A percentile compares a stretch with the other conserved stretches of the same genome.
Evolutionary conservation across 2,113 vertebrate species (phyloP).

Genomic region (Pseudopipra pipra): DNA sequence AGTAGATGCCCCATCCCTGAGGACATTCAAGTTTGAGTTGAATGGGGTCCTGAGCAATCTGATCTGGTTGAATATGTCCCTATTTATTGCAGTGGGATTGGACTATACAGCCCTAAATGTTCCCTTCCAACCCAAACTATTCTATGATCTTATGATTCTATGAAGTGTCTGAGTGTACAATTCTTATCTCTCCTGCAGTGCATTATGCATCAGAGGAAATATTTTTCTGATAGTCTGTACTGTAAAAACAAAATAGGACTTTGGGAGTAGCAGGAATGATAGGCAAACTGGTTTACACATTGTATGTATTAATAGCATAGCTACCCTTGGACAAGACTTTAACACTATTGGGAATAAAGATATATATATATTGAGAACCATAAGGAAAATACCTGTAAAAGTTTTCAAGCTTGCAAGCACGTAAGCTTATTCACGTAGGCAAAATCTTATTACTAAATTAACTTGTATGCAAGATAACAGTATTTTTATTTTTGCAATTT

Average conservation of each 20-base stretch:
- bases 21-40: not conserved
- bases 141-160: not conserved
- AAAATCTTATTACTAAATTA: not conserved
- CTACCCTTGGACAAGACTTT: not conserved
- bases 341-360: not conserved
- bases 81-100: not conserved
- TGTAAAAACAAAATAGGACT: not conserved
- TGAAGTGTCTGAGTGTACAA: not conserved
- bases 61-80: not conserved
- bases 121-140: not conserved
- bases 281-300: not conserved
- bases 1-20: not conserved
- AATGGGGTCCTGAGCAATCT: rapidly evolving
- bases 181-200: not conserved
- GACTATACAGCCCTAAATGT: not conserved
- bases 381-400: not conserved
- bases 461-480: not conserved
- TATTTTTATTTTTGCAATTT: not conserved
- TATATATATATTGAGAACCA: not conserved
- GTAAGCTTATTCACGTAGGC: not conserved
- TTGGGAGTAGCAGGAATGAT: not conserved
- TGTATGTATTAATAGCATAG: not conserved
- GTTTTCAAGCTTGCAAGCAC: not conserved
- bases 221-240: not conserved
- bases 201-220: not conserved